A percentile compares a stretch with the other conserved stretches of the same genome.
phyloP scores from a whole-genome alignment of 2,113 vertebrate species.

The Antennarius striatus region DNA sequence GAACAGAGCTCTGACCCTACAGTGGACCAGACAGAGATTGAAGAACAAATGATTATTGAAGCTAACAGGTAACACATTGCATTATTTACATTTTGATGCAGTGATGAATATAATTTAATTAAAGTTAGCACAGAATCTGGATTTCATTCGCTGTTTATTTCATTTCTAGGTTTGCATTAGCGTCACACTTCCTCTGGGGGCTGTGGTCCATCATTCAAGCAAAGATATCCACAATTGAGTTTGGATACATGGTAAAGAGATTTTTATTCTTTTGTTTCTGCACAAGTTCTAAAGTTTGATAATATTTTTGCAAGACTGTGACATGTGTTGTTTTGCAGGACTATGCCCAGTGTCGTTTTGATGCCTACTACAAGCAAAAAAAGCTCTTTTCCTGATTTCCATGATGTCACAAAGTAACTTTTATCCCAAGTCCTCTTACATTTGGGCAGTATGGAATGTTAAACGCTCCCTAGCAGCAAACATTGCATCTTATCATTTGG shows the following conservation, averaged over 20 bases:
- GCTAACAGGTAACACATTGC: constrained; percentile 77
- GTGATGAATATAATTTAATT: background rate
- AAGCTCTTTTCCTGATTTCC: constrained; percentile 68
- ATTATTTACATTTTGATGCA: background rate
- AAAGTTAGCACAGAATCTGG: background rate
- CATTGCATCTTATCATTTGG: too few species aligned
- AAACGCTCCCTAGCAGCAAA: too few species aligned
- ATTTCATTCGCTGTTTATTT: background rate
- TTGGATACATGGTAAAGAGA: constrained; percentile 89
- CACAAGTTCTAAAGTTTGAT: background rate
- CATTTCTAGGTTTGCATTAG: constrained; percentile 84
- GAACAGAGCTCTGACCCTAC: constrained; percentile 53
- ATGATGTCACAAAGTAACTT: too few species aligned
- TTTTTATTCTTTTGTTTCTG: too few species aligned
- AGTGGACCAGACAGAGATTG: constrained; percentile 73
- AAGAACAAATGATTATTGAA: constrained; percentile 86
- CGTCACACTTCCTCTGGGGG: constrained; percentile 95
- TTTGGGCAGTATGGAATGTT: too few species aligned
- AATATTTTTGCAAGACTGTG: background rate
- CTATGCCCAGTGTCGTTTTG: constrained; percentile 88
- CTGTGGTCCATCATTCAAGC: constrained; percentile 95
- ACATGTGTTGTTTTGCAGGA: constrained; percentile 76
- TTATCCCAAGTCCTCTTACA: too few species aligned
- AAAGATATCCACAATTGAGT: constrained; percentile 91
- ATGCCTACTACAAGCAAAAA: constrained; percentile 86